Evolutionary conservation across 2,797 vertebrate genomes (phyloP), one percentile per base, ranked within the genome.

Genomic region (Silurus aristotelis): DNA sequence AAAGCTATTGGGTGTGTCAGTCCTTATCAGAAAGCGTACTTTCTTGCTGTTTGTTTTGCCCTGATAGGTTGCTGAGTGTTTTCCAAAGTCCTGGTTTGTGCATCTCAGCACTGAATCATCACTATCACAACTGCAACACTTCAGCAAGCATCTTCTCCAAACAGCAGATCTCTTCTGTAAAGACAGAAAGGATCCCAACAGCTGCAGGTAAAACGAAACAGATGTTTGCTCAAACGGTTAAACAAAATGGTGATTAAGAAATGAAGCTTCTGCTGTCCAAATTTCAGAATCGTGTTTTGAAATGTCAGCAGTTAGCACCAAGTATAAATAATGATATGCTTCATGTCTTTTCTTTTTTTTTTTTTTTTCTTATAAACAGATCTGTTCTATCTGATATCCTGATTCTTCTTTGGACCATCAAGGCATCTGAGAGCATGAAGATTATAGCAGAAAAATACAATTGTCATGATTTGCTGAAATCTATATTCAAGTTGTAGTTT

Each of bases 71-170:
- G 94, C 94, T 77, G 94, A 92, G 0, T 95, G 91, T 91, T 87
- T 99, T 78, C 97, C 98, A 5, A 89, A 86, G 55, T 95, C 94
- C 6, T 99, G 97, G 98, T 97, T 97, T 85, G 87, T 88, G 77
- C 93, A 90, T 46, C 89, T 94, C 72, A 87, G 87, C 14, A 80
- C 81, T 89, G 94, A 90, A 73, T 92, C 92, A 7, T 91, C 93
- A 87, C 89, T 97, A 85, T 94, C 95, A 6, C 96, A 97, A 83
- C 93, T 99, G 67, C 91, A 90, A 83, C 97, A 94, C 86, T 96
- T 99, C 91, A 95, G 93, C 89, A 95, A 96, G 89, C 93, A 96
- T 87, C 89, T 99, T 20, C 87, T 96, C 87, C 95, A 95, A 12
- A 95, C 90, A 48, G 93, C 94, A 68, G 90, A 71, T 80, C 86